Evolutionary conservation across 2,797 vertebrate species (phyloP).

Genomic region (Eurystomus glaucurus): DNA sequence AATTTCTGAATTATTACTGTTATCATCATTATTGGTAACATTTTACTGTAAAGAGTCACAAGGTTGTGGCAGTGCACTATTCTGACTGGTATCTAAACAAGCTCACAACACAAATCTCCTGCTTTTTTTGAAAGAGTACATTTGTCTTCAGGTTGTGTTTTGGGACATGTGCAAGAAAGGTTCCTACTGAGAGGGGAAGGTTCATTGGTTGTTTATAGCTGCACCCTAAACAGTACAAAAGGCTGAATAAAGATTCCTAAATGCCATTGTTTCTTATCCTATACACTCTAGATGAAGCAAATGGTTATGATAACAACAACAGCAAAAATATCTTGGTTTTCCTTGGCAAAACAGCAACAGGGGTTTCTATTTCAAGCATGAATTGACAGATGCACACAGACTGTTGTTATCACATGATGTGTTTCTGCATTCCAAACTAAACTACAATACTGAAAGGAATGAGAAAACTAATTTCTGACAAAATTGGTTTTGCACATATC

Average conservation of each 20-base stretch:
- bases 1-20: background rate
- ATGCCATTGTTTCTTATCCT: background rate
- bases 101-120: background rate
- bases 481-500: background rate
- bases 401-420: background rate
- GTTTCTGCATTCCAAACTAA: slow-evolving; percentile 6
- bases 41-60: background rate
- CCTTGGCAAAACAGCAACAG: background rate
- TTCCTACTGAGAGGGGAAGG: background rate
- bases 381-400: slow-evolving; percentile 8
- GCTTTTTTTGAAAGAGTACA: background rate
- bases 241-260: background rate
- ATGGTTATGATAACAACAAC: background rate
- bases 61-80: background rate
- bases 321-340: slow-evolving; percentile 26
- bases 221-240: background rate
- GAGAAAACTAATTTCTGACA: background rate
- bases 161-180: background rate
- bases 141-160: slow-evolving; percentile 51
- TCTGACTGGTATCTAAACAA: slow-evolving; percentile 33
- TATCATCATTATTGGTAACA: background rate
- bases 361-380: slow-evolving; percentile 50
- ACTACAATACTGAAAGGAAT: background rate
- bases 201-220: slow-evolving; percentile 41
- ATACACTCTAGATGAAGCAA: slow-evolving; percentile 7